Percentiles rank a stretch among this genome's conserved stretches.
These are phyloP conservation scores for Remorina albescens DNA, from an alignment of 2,797 vertebrate species.

Conservation along the genomic window DNA sequence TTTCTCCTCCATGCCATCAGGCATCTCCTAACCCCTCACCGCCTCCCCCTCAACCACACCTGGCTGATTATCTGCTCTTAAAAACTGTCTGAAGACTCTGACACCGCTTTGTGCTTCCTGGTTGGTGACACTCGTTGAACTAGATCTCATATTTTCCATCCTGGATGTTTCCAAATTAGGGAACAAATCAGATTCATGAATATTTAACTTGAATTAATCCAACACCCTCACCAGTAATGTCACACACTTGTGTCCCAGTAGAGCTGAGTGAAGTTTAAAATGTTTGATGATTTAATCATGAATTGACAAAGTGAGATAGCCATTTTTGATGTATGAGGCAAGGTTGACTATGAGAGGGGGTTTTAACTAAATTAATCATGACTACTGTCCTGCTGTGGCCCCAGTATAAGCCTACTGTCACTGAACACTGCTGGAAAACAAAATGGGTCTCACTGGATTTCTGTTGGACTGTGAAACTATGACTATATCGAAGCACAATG, in stretches of 20 bases:
- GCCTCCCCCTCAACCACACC: not conserved
- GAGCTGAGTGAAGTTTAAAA: constrained; percentile 22
- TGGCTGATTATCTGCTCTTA: not conserved
- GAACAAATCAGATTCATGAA: constrained; percentile 28
- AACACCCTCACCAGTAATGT: constrained; percentile 6
- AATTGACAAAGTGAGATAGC: constrained; percentile 15
- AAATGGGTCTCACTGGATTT: not conserved
- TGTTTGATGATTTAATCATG: constrained; percentile 52
- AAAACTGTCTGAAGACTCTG: not conserved
- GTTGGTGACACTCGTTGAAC: not conserved
- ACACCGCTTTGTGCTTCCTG: not conserved
- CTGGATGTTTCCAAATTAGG: not conserved
- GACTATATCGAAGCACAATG: too few species aligned
- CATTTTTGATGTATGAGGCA: constrained; percentile 19
- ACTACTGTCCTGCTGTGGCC: constrained; percentile 9
- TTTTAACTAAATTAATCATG: constrained; percentile 30
- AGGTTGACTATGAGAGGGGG: not conserved
- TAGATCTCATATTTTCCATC: not conserved
- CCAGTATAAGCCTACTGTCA: not conserved
- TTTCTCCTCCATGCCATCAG: constrained; percentile 21
- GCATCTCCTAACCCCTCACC: constrained; percentile 9
- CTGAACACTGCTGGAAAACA: not conserved
- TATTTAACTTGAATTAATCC: constrained; percentile 21
- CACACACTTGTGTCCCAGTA: constrained; percentile 10
- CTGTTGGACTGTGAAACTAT: not conserved